phyloP scores from a whole-genome alignment of 2,113 vertebrate species.

The Poecilia latipinna region DNA sequence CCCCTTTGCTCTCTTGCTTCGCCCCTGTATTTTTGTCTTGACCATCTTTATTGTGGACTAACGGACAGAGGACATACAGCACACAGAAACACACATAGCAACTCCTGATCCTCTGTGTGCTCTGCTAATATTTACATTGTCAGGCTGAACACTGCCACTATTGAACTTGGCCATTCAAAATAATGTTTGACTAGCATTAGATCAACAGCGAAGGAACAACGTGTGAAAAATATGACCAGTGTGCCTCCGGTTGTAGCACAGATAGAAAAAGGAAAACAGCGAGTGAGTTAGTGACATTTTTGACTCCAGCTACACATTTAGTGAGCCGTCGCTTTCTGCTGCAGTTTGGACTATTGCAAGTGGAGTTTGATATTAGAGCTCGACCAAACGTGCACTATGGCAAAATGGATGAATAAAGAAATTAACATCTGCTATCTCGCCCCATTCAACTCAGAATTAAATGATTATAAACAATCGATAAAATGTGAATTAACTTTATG shows the following conservation, averaged over 20 bases:
- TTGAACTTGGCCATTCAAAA: conserved; percentile 87
- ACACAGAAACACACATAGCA: conserved; percentile 89
- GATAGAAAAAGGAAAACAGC: conserved; percentile 35
- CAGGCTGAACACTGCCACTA: conserved; percentile 85
- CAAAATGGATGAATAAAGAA: not conserved
- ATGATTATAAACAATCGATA: conserved; percentile 36
- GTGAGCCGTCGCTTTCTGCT: conserved; percentile 41
- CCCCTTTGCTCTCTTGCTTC: conserved; percentile 49
- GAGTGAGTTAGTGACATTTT: conserved; percentile 51
- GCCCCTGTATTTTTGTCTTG: conserved; percentile 47
- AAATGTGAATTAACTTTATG: conserved; percentile 43
- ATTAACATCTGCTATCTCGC: not conserved
- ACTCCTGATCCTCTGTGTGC: conserved; percentile 87
- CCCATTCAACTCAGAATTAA: conserved; percentile 16
- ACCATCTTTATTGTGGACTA: conserved; percentile 75
- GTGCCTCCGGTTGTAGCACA: conserved; percentile 62
- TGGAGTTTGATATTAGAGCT: not conserved
- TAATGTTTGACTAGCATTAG: conserved; percentile 87
- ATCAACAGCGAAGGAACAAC: conserved; percentile 82
- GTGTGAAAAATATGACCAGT: conserved; percentile 66
- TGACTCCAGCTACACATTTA: conserved; percentile 57
- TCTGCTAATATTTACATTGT: conserved; percentile 94
- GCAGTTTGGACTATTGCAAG: not conserved
- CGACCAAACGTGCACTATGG: not conserved
- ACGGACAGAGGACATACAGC: conserved; percentile 77